A percentile compares a stretch with the other conserved stretches of the same genome.
Conservation (phyloP, 2,113 vertebrate genomes). For the Forbesichthys agassizii region DNA sequence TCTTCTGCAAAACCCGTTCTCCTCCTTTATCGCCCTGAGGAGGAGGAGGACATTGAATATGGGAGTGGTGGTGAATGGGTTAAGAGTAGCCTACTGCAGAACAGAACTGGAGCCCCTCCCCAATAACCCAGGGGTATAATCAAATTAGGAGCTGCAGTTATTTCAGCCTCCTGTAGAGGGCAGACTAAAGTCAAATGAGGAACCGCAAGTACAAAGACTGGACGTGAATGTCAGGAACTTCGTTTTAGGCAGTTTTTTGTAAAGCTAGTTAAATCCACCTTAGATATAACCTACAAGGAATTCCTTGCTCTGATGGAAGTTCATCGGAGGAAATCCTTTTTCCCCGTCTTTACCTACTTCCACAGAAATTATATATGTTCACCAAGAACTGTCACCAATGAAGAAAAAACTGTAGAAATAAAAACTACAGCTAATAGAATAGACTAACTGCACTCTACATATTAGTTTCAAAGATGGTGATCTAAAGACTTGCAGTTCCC, state of each 20-base stretch:
- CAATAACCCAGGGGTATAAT: background rate
- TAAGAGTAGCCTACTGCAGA: background rate
- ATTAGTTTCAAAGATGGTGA: slow-evolving; percentile 22
- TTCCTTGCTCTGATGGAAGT: background rate
- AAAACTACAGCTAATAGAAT: slow-evolving; percentile 5
- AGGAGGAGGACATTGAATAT: background rate
- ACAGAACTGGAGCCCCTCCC: no score
- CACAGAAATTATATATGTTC: background rate
- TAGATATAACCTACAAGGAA: slow-evolving; percentile 5
- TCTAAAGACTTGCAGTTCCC: slow-evolving; percentile 14
- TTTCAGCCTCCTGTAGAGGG: slow-evolving; percentile 33
- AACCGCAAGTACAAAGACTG: background rate
- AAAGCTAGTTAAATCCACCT: background rate
- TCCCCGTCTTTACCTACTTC: background rate
- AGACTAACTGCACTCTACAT: background rate
- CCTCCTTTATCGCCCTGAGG: slow-evolving; percentile 90
- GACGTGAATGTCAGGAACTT: background rate
- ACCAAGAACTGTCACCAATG: background rate
- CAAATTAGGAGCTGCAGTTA: slow-evolving; percentile 18
- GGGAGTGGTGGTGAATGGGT: background rate
- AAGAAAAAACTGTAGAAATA: background rate
- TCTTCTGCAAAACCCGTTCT: slow-evolving; percentile 93
- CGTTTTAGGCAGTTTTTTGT: background rate
- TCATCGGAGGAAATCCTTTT: background rate
- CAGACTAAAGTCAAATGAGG: slow-evolving; percentile 9